Conservation (phyloP, 2,888 invertebrate species). For the Dasysyrphus tricinctus region DNA sequence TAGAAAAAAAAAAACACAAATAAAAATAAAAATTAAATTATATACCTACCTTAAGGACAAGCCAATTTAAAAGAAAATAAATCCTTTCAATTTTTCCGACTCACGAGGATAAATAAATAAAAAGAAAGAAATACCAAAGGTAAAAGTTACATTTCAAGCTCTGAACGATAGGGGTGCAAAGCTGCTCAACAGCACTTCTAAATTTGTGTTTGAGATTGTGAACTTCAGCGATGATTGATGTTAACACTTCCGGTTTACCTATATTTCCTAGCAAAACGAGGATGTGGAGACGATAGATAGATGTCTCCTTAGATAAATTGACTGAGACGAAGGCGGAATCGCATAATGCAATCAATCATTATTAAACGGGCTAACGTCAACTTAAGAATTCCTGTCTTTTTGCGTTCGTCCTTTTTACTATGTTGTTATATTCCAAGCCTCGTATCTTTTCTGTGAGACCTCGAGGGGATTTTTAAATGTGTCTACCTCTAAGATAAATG, state of each 20-base stretch:
- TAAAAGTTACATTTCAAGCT: not conserved
- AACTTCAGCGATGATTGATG: constrained; percentile 62
- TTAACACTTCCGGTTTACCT: constrained; percentile 33
- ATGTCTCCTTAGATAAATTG: constrained; percentile 54
- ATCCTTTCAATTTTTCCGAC: constrained; percentile 8
- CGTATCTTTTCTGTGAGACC: constrained; percentile 18
- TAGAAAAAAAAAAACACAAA: not conserved
- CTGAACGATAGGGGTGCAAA: not conserved
- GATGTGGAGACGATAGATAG: constrained; percentile 31
- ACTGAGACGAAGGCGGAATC: constrained; percentile 54
- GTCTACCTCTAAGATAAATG: constrained; percentile 26
- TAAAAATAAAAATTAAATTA: not conserved
- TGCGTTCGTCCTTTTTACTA: constrained; percentile 19
- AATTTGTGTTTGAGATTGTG: constrained; percentile 30
- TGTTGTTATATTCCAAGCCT: constrained; percentile 6
- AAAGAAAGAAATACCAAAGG: not conserved
- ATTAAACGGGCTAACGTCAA: constrained; percentile 70
- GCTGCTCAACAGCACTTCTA: constrained; percentile 10
- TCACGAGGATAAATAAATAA: not conserved
- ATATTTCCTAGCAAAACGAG: constrained; percentile 18
- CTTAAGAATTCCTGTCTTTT: constrained; percentile 47
- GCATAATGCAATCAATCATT: constrained; percentile 72
- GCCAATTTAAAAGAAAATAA: not conserved
- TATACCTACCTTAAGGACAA: not conserved
- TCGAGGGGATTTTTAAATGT: constrained; percentile 24